Evolutionary conservation across 2,888 invertebrate genomes (phyloP), one percentile per base, ranked within the genome.

Genomic region (Synergus laeviventris): DNA sequence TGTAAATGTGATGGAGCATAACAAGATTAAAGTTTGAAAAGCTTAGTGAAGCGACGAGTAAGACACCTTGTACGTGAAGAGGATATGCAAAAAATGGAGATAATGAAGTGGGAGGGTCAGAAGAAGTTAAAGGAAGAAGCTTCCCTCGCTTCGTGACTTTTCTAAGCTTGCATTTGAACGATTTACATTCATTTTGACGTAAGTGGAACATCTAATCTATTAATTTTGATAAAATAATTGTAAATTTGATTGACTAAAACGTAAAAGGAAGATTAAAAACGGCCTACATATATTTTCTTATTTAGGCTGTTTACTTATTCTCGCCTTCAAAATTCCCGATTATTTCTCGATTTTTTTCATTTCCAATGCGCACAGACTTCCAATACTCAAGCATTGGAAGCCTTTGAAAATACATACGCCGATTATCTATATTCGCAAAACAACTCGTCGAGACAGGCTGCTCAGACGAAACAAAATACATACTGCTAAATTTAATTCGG

Each of bases 401-500:
- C 49, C 45, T 49, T 31, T 70, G 70, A 70, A 49, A 70, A 70
- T 70, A 70, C 36, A 31, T 70, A 24, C 45, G 36, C 49, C 24
- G 70, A 16, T 70, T 70, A 70, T 70, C 70, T 70, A 70, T 70
- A 70, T 70, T 70, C 70, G 45, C 70, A n/a, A 70, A 70, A 24
- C 31, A 45, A 45, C 31, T 31, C 31, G 21, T 21, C 16, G 70
- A 70, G 45, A 70, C 70, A 70, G 45, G 7, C 64, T 49, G 45
- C 12, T 66, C 70, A 86, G 86, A 85, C 86, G 87, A 86, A 87
- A 88, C 85, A 87, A 88, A 88, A 88, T 87, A 84, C 85, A 88
- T 87, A 84, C 85, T 83, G 87, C 88, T 88, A 88, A 87, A 88
- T 87, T 87, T 88, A 88, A 87, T 87, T 85, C 82, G 81, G 81